Evolutionary conservation across 1,140 invertebrate species (phyloP).

Genomic region (Drosophila pachea): DNA sequence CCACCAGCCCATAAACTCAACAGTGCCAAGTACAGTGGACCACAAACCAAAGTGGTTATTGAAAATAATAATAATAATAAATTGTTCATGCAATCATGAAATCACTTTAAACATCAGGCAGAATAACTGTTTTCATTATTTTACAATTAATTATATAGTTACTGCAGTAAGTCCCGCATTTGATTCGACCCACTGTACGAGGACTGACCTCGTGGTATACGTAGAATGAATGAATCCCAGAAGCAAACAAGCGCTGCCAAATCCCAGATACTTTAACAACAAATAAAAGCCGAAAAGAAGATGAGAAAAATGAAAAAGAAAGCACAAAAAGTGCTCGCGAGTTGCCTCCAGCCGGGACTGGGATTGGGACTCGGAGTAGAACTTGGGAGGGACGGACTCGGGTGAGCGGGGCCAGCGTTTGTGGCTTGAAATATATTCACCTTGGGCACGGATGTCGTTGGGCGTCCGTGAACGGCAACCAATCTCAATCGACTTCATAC

Average conservation of each 20-base stretch:
- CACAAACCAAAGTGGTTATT: not conserved
- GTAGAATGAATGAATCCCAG: constrained; percentile 48
- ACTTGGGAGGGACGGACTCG: not conserved
- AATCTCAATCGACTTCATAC: constrained; percentile 46
- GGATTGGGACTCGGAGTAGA: not conserved
- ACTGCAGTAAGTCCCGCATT: not conserved
- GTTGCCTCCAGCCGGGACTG: constrained; percentile 10
- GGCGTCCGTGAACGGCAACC: constrained; percentile 33
- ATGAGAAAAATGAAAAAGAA: constrained; percentile 42
- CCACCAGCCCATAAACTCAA: constrained; percentile 30
- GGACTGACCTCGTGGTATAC: constrained; percentile 40
- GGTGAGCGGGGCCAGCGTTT: constrained; percentile 1
- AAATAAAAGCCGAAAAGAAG: constrained; percentile 49
- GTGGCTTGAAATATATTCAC: constrained; percentile 19
- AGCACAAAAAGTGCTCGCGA: constrained; percentile 24
- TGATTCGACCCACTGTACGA: constrained; percentile 38
- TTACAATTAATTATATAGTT: not conserved
- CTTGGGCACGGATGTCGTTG: constrained; percentile 37
- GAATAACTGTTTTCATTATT: too few relatives aligned
- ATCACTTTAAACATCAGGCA: not conserved
- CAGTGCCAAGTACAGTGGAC: constrained; percentile 10
- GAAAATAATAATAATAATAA: not conserved
- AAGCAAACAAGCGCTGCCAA: constrained; percentile 55
- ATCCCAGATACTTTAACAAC: constrained; percentile 60
- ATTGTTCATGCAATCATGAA: not conserved